phyloP scores from a whole-genome alignment of 2,888 invertebrate species.

The Lasioglossum marginatum region DNA sequence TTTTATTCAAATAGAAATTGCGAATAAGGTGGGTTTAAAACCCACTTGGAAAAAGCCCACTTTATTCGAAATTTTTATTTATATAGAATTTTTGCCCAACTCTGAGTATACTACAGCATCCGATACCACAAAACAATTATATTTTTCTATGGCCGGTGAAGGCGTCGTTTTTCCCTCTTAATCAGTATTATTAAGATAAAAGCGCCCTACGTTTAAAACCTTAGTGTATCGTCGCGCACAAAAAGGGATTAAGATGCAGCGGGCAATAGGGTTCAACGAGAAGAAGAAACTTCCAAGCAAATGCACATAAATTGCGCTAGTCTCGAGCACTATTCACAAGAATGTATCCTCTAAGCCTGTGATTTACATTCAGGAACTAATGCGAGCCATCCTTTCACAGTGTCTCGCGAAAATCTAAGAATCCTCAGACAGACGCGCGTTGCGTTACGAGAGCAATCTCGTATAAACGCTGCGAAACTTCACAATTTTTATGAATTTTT shows the following conservation, averaged over 20 bases:
- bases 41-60: too few species aligned
- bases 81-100: too few species aligned
- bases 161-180: too few species aligned
- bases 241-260: neutral
- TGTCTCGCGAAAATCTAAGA: neutral
- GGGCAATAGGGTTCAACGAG: neutral
- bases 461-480: neutral
- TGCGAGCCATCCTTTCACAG: slow-evolving; percentile 2
- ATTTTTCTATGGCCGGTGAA: too few species aligned
- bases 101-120: too few species aligned
- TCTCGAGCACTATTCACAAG: neutral
- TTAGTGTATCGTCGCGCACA: neutral
- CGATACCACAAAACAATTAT: too few species aligned
- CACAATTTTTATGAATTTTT: too few species aligned
- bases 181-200: too few species aligned
- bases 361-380: slow-evolving; percentile 8
- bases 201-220: neutral
- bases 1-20: too few species aligned
- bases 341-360: slow-evolving; percentile 6
- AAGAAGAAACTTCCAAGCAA: neutral
- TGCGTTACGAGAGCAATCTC: neutral
- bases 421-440: neutral
- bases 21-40: too few species aligned
- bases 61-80: too few species aligned
- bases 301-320: slow-evolving; percentile 5